Evolutionary conservation across 2,113 vertebrate genomes (phyloP).

Genomic region (Sarotherodon lohbergeri): DNA sequence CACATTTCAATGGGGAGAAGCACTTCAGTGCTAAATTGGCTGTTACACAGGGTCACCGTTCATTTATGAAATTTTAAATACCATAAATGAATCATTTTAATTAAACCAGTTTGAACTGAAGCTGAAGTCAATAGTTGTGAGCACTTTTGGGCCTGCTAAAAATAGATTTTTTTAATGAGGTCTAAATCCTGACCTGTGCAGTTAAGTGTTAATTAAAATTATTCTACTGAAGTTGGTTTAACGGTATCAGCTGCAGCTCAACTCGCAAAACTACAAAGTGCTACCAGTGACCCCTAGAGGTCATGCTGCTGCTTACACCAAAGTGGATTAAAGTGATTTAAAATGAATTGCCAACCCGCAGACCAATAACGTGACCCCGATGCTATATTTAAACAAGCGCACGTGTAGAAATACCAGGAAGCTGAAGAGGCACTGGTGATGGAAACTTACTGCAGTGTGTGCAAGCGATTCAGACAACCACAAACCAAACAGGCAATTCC

Average conservation of each 20-base stretch:
- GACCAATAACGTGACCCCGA: background rate
- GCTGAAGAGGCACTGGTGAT: background rate
- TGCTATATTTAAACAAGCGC: background rate
- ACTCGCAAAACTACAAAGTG: background rate
- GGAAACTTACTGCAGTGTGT: background rate
- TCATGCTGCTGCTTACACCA: background rate
- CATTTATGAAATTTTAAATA: background rate
- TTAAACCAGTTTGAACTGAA: background rate
- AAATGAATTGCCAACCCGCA: background rate
- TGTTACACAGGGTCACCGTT: background rate
- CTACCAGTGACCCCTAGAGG: background rate
- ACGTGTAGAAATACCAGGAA: background rate
- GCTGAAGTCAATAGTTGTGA: background rate
- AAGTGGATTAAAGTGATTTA: background rate
- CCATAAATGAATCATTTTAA: background rate
- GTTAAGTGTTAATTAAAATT: background rate
- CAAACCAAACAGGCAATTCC: background rate
- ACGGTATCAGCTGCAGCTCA: background rate
- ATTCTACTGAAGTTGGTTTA: background rate
- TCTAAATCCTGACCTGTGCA: background rate
- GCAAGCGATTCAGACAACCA: background rate
- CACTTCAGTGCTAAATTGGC: background rate
- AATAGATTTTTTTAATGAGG: background rate
- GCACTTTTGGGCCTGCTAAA: background rate
- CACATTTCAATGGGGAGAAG: background rate